Evolutionary conservation across 92 coral and sea anemone species (phyloP), one percentile per base, ranked within the genome.

Genomic region (Virgularia gustaviana): DNA sequence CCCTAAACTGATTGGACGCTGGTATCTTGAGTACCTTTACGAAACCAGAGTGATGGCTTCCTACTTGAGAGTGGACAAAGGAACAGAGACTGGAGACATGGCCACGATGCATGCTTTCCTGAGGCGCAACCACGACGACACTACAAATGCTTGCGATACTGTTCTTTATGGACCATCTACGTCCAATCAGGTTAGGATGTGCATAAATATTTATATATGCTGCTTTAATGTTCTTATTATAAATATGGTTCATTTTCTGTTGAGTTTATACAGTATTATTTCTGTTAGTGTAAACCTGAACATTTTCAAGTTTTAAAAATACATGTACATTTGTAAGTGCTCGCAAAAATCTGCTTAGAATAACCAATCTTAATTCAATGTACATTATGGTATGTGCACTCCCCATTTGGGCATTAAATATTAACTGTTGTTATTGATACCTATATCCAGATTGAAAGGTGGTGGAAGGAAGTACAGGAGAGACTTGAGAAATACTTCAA

Each of bases 21-120:
- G n/a, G n/a, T n/a, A n/a, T n/a, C n/a, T n/a, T n/a, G n/a, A n/a
- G n/a, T n/a, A n/a, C n/a, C n/a, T n/a, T n/a, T n/a, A n/a, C n/a
- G n/a, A n/a, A n/a, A n/a, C n/a, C n/a, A n/a, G n/a, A n/a, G n/a
- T n/a, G n/a, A n/a, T n/a, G n/a, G n/a, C n/a, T n/a, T n/a, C n/a
- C n/a, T n/a, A n/a, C n/a, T n/a, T n/a, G n/a, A n/a, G n/a, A n/a
- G n/a, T n/a, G n/a, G n/a, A n/a, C n/a, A n/a, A n/a, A n/a, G n/a
- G n/a, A n/a, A n/a, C n/a, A n/a, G n/a, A n/a, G n/a, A n/a, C n/a
- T n/a, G n/a, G n/a, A n/a, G n/a, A n/a, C 32, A 55, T 55, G 62
- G 62, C 62, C 29, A 55, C 62, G 32, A 55, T 55, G 62, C 62
- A 55, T 55, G 62, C 62, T 18, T 55, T 55, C 30, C 32, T 55